Evolutionary conservation across 2,113 vertebrate species (phyloP).

Genomic region (Monopterus albus): DNA sequence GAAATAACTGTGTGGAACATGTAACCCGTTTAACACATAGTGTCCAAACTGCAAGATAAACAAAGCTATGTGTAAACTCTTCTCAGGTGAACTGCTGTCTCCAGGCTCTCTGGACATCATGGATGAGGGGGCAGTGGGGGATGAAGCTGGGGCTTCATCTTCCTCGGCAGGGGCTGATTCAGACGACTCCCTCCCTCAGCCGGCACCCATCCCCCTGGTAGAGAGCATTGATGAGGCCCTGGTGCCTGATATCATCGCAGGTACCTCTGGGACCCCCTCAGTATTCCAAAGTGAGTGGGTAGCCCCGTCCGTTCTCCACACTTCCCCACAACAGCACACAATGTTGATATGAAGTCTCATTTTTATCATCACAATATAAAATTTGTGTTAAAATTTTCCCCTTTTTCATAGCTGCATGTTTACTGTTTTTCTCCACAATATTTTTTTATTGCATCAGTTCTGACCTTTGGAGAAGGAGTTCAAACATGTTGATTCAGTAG

Average conservation of each 20-base stretch:
- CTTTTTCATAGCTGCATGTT: conserved; percentile 48
- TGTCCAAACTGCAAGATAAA: too few species aligned
- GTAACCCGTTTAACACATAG: too few species aligned
- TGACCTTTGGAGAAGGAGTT: conserved; percentile 29
- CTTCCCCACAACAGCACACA: conserved; percentile 12
- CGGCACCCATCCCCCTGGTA: conserved; percentile 87
- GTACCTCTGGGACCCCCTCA: conserved; percentile 78
- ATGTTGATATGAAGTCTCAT: neutral
- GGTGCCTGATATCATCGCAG: conserved; percentile 92
- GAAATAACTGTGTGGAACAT: too few species aligned
- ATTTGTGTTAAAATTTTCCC: conserved; percentile 6
- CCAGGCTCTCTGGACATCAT: conserved; percentile 89
- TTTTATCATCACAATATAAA: neutral
- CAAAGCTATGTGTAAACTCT: too few species aligned
- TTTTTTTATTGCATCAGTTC: neutral
- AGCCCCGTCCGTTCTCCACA: conserved; percentile 25
- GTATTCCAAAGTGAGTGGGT: conserved; percentile 82
- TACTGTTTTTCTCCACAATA: conserved; percentile 1
- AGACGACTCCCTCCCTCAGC: conserved; percentile 90
- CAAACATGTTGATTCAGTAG: conserved; percentile 11
- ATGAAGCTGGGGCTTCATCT: conserved; percentile 89
- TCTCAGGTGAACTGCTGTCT: conserved; percentile 90
- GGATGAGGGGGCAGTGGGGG: conserved; percentile 89
- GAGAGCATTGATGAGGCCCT: conserved; percentile 95
- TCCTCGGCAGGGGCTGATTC: conserved; percentile 82